Conservation (phyloP, 2,888 invertebrate species). For the Lithophane socia region DNA sequence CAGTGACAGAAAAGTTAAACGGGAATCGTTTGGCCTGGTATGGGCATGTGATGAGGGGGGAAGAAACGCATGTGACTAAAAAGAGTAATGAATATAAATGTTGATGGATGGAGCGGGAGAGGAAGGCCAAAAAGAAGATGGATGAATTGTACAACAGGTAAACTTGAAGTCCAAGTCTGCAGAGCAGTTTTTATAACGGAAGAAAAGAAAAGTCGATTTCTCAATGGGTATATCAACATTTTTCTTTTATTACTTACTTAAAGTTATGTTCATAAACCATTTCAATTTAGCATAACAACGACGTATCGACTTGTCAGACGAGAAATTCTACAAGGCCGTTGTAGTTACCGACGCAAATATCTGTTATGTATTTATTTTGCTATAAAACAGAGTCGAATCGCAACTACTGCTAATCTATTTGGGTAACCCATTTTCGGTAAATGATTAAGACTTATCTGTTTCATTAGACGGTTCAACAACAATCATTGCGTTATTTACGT, state of each 20-base stretch:
- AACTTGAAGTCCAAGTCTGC: not conserved
- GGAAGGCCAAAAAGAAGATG: too few species aligned
- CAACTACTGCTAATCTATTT: not conserved
- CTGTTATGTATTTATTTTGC: conserved; percentile 25
- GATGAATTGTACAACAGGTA: too few species aligned
- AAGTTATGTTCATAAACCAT: conserved; percentile 17
- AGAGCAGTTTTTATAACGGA: not conserved
- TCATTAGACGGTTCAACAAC: too few species aligned
- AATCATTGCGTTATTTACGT: too few species aligned
- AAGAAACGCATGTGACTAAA: too few species aligned
- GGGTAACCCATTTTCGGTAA: too few species aligned
- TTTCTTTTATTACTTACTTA: not conserved
- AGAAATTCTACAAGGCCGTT: conserved; percentile 56
- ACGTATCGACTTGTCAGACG: conserved; percentile 42
- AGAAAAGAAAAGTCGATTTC: not conserved
- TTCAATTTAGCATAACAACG: conserved; percentile 40
- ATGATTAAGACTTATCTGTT: too few species aligned
- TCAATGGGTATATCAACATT: not conserved
- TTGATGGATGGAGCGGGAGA: too few species aligned
- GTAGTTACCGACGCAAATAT: conserved; percentile 37
- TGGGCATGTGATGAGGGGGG: too few species aligned
- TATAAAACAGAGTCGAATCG: not conserved
- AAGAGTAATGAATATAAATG: too few species aligned
- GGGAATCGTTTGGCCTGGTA: too few species aligned
- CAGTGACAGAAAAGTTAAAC: too few species aligned